phyloP scores from a whole-genome alignment of 1,140 invertebrate genomes.

The Listronotus oregonensis region DNA sequence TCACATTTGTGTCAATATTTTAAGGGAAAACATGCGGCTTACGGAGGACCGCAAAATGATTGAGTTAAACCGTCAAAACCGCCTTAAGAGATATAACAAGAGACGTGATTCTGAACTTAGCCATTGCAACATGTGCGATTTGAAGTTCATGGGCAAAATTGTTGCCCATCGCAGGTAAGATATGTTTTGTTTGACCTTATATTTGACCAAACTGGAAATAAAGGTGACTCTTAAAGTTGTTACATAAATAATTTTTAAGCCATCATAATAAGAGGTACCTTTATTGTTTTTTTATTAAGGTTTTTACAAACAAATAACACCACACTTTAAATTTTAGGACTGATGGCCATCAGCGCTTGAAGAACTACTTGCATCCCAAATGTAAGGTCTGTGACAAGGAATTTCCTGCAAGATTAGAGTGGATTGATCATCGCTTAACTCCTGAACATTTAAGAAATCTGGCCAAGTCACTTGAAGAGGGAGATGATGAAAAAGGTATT shows the following conservation, averaged over 20 bases:
- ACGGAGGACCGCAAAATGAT: slow-evolving; percentile 68
- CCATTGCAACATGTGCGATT: slow-evolving; percentile 85
- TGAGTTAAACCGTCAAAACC: slow-evolving; percentile 69
- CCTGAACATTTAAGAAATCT: slow-evolving; percentile 70
- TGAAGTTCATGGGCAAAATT: slow-evolving; percentile 77
- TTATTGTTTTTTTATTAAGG: no score
- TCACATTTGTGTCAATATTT: slow-evolving; percentile 77
- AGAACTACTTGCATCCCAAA: slow-evolving; percentile 80
- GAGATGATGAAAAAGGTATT: slow-evolving; percentile 61
- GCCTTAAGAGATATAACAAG: slow-evolving; percentile 66
- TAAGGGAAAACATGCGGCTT: slow-evolving; percentile 78
- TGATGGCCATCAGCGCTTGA: slow-evolving; percentile 78
- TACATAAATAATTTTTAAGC: no score
- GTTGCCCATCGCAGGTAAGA: slow-evolving; percentile 72
- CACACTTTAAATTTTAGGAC: slow-evolving; percentile 54
- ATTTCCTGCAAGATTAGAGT: slow-evolving; percentile 76
- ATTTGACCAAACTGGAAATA: no score
- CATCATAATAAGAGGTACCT: no score
- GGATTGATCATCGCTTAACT: slow-evolving; percentile 70
- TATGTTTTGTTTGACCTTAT: no score
- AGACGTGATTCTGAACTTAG: slow-evolving; percentile 54
- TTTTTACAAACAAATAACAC: no score
- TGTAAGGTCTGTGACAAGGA: slow-evolving; percentile 77
- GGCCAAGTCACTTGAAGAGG: slow-evolving; percentile 62
- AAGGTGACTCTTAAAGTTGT: no score